Conservation (phyloP, 1,140 invertebrate genomes). For the Drosophila albomicans region DNA sequence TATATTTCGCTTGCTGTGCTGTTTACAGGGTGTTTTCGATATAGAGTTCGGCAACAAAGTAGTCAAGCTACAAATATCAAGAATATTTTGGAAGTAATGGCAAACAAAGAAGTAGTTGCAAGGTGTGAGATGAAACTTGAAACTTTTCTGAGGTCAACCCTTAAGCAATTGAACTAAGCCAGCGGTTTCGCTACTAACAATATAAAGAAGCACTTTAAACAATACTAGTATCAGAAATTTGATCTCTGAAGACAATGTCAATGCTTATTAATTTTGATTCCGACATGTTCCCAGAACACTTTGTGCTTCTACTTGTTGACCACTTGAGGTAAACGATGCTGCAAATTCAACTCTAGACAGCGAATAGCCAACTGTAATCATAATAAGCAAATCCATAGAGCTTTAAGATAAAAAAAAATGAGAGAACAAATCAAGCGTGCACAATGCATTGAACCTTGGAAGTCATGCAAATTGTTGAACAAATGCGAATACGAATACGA, state of each 20-base stretch:
- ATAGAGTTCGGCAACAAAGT: not conserved
- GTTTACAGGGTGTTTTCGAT: constrained; percentile 1
- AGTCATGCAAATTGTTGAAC: constrained; percentile 35
- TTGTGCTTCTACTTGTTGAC: constrained; percentile 6
- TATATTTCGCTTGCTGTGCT: constrained; percentile 16
- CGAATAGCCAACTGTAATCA: constrained; percentile 36
- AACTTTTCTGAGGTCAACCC: constrained; percentile 21
- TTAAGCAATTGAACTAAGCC: constrained; percentile 19
- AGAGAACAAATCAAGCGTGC: constrained; percentile 46
- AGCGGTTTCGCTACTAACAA: not conserved
- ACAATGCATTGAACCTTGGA: constrained; percentile 68
- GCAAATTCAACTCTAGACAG: constrained; percentile 13
- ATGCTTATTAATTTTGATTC: constrained; percentile 16
- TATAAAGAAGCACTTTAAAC: not conserved
- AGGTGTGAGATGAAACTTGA: constrained; percentile 19
- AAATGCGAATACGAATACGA: constrained; percentile 17
- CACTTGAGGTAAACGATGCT: constrained; percentile 36
- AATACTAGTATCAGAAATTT: constrained; percentile 12
- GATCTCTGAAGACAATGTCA: constrained; percentile 20
- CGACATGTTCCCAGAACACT: constrained; percentile 19
- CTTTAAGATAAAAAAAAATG: constrained; percentile 9
- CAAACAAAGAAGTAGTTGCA: constrained; percentile 25
- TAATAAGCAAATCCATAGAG: constrained; percentile 25
- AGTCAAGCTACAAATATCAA: constrained; percentile 1
- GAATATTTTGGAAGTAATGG: constrained; percentile 13